These are phyloP conservation scores for Calameuta filiformis DNA, from an alignment of 2,888 invertebrate genomes.

Conservation along the genomic window DNA sequence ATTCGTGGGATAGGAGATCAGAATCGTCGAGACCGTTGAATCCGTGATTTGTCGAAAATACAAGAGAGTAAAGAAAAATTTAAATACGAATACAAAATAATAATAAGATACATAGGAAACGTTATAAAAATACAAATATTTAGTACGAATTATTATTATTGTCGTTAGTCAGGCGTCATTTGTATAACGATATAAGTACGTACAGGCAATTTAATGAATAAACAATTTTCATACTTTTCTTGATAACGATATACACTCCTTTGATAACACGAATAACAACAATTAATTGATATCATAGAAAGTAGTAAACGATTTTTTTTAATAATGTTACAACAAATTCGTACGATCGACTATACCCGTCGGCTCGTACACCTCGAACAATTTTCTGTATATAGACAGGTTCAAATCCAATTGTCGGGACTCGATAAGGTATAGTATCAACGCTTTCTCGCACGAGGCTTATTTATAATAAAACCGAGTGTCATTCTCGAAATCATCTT, in stretches of 20 bases:
- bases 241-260: slow-evolving; percentile 6
- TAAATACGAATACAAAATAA: not conserved
- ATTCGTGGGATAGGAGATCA: not conserved
- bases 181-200: slow-evolving; percentile 40
- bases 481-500: not conserved
- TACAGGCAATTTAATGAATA: not conserved
- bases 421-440: not conserved
- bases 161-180: slow-evolving; percentile 51
- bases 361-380: not conserved
- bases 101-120: slow-evolving; percentile 3
- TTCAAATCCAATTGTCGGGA: not conserved
- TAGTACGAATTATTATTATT: slow-evolving; percentile 44
- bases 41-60: not conserved
- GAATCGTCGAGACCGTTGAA: not conserved
- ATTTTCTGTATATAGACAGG: not conserved
- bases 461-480: not conserved
- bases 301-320: not conserved
- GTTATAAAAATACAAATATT: slow-evolving; percentile 18
- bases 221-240: slow-evolving; percentile 3
- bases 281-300: slow-evolving; percentile 2
- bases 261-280: slow-evolving; percentile 21
- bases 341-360: not conserved
- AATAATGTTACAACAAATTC: not conserved
- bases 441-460: not conserved
- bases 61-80: not conserved